Evolutionary conservation across 2,797 vertebrate species (phyloP).

Genomic region (Sebastolobus altivelis): DNA sequence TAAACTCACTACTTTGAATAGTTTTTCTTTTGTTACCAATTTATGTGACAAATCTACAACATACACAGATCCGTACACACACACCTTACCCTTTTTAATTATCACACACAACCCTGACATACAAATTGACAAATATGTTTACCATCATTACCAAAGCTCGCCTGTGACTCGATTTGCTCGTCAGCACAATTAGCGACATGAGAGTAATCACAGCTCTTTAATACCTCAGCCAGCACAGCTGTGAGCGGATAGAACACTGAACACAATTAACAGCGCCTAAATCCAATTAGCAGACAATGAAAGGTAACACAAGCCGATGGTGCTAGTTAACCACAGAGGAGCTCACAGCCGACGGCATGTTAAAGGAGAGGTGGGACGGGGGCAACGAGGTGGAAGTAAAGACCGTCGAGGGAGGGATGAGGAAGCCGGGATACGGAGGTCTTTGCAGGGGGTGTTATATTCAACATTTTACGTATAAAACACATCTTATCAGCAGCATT

Average conservation of each 20-base stretch:
- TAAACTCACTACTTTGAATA: neutral
- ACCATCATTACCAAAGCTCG: slow-evolving; percentile 61
- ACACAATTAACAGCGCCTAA: slow-evolving; percentile 70
- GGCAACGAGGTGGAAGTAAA: neutral
- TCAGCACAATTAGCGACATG: slow-evolving; percentile 69
- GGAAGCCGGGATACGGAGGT: neutral
- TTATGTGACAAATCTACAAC: slow-evolving; percentile 7
- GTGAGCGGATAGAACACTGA: slow-evolving; percentile 56
- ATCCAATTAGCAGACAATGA: slow-evolving; percentile 79
- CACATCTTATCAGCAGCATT: slow-evolving; percentile 22
- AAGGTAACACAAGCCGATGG: slow-evolving; percentile 67
- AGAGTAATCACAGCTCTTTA: slow-evolving; percentile 68
- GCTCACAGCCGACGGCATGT: slow-evolving; percentile 18
- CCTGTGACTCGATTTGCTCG: slow-evolving; percentile 39
- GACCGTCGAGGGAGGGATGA: neutral
- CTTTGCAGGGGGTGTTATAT: neutral
- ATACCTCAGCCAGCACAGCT: slow-evolving; percentile 60
- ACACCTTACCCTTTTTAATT: slow-evolving; percentile 42
- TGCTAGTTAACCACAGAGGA: slow-evolving; percentile 66
- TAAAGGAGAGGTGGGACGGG: neutral
- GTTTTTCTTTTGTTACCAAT: slow-evolving; percentile 10
- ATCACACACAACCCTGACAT: slow-evolving; percentile 37
- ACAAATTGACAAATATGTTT: slow-evolving; percentile 68
- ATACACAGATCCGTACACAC: neutral
- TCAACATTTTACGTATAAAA: slow-evolving; percentile 2